phyloP scores from a whole-genome alignment of 2,888 invertebrate species.

The Parnassius orleans region DNA sequence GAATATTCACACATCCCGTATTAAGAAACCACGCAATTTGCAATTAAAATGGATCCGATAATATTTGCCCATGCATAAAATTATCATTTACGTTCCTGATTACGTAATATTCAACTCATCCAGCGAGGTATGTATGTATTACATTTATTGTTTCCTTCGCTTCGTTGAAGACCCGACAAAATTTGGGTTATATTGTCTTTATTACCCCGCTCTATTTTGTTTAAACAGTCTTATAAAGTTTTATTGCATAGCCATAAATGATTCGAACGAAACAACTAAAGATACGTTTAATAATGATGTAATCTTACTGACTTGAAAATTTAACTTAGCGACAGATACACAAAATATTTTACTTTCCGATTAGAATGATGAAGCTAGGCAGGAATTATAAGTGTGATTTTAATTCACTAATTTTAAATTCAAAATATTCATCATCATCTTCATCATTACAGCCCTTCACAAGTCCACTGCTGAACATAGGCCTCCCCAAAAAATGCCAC shows the following conservation, averaged over 20 bases:
- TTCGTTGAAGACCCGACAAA: slow-evolving; percentile 29
- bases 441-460: no score
- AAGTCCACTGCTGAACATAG: no score
- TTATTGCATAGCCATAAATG: slow-evolving; percentile 18
- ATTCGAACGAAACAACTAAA: slow-evolving; percentile 14
- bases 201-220: slow-evolving; percentile 30
- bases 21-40: slow-evolving; percentile 41
- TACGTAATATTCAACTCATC: slow-evolving; percentile 39
- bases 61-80: slow-evolving; percentile 67
- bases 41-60: slow-evolving; percentile 58
- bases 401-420: background rate
- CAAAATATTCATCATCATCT: no score
- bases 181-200: slow-evolving; percentile 31
- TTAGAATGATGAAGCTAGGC: background rate
- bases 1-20: slow-evolving; percentile 37
- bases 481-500: no score
- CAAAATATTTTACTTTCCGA: slow-evolving; percentile 5
- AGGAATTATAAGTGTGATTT: background rate
- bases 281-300: slow-evolving; percentile 11
- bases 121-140: slow-evolving; percentile 17
- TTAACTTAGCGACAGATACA: slow-evolving; percentile 1
- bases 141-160: slow-evolving; percentile 33
- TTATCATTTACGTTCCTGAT: slow-evolving; percentile 47
- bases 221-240: slow-evolving; percentile 27
- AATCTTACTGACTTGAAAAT: slow-evolving; percentile 1